Base-by-base conservation (phyloP, 2,113 vertebrate species). In the Lophochroa leadbeateri region DNA sequence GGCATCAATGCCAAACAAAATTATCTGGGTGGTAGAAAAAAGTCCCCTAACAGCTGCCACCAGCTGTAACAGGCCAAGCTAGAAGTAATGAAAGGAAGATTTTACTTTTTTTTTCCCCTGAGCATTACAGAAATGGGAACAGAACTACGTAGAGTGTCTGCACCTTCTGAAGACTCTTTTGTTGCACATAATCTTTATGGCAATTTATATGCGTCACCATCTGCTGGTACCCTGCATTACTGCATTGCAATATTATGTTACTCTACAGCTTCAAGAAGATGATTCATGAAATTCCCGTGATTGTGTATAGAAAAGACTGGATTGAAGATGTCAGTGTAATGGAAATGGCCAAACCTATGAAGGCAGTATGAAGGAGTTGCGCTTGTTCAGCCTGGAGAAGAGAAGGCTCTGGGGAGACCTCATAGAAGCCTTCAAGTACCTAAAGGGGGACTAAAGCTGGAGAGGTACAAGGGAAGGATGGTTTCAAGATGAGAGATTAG, bases 11-110 rank as follows among this genome's bases (percentile, higher is more conserved):
- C 94, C 95, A 95, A 96, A 78, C 82, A 91, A 93, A 97, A 96
- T 96, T 96, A 96, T 96, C 97, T 85, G 65, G 92, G 88, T 84
- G 88, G 69, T 94, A 89, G 86, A 94, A 89, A 95, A 79, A 79
- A 31, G 69, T 96, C 95, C 92, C 96, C 44, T 89, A 96, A 96
- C 95, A 97, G 95, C 96, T 96, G 96, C 91, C 88, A 96, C 94
- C 77, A 94, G 83, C 91, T 92, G 81, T 65, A 96, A 81, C 86
- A 94, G 96, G 70, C 95, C 92, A 96, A 96, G 77, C 71, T 69
- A 76, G 83, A 94, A 86, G 93, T 94, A 97, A 96, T 69, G 92
- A 87, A 96, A 86, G 8, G 37, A 89, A 88, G 44, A 63, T 27
- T 21, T 58, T 55, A 37, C 23, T 79, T 41, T 68, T 63, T 71